Conservation (phyloP, 2,797 vertebrate genomes). For the Cyclura pinguis region DNA sequence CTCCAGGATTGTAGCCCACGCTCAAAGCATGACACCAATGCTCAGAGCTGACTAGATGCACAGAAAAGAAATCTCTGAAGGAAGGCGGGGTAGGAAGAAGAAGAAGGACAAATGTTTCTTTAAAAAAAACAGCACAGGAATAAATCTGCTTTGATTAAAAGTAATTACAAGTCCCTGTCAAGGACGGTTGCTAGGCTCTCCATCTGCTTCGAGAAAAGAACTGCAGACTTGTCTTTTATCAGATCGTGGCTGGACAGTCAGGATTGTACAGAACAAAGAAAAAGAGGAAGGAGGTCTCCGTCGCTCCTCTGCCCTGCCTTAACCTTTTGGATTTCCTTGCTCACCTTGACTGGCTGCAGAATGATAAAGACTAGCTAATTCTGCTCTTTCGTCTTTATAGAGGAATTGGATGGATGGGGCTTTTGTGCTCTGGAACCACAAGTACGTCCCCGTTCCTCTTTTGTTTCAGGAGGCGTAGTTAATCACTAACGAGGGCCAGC, state of each 20-base stretch:
- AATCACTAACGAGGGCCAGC: no score
- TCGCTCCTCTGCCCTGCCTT: not conserved
- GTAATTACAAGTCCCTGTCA: not conserved
- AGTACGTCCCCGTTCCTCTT: not conserved
- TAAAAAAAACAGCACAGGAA: no score
- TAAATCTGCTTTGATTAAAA: constrained; percentile 7
- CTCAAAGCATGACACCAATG: no score
- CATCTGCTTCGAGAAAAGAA: not conserved
- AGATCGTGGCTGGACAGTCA: not conserved
- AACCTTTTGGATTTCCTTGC: not conserved
- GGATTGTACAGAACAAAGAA: not conserved
- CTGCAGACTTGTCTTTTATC: not conserved
- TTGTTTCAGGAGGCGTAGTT: not conserved
- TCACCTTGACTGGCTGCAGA: not conserved
- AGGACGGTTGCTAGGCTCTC: not conserved
- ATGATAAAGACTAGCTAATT: not conserved
- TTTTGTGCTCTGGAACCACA: not conserved
- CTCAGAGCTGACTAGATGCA: not conserved
- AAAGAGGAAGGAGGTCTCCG: no score
- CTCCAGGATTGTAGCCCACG: not conserved
- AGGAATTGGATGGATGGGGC: no score
- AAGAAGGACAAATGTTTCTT: no score
- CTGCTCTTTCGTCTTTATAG: not conserved
- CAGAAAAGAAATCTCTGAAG: not conserved
- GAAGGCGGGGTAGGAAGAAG: no score